Percentiles rank a stretch among this genome's conserved stretches.
These are phyloP conservation scores for Eulemur mongoz DNA, from an alignment of 2,797 vertebrate species.

Conservation along the genomic window DNA sequence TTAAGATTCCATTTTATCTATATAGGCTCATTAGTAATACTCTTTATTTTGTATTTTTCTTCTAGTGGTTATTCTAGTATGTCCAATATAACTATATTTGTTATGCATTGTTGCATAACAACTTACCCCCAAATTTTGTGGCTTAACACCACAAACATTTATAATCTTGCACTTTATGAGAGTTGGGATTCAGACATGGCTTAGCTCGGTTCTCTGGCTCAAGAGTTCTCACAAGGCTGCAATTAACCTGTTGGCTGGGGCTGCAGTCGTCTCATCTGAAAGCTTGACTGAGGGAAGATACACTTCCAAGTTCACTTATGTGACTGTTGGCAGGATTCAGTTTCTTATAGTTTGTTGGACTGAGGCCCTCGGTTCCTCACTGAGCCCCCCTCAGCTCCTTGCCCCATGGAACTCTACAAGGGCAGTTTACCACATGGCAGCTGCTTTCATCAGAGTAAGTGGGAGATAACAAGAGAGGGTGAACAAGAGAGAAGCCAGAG, in stretches of 20 bases:
- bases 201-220: background rate
- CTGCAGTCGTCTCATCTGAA: background rate
- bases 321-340: background rate
- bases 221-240: background rate
- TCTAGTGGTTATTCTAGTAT: background rate
- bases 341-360: background rate
- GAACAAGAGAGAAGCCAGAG: background rate
- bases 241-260: background rate
- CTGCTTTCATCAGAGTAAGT: background rate
- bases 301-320: background rate
- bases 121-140: background rate
- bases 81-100: background rate
- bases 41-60: background rate
- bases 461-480: background rate
- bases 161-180: background rate
- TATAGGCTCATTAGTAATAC: background rate
- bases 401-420: background rate
- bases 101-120: background rate
- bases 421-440: background rate
- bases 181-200: background rate
- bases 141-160: background rate
- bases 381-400: background rate
- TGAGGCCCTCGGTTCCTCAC: background rate
- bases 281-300: background rate
- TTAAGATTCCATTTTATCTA: slow-evolving; percentile 17